Evolutionary conservation across 64 coral and sea anemone genomes (phyloP).

Genomic region (Catalaphyllia jardinei): DNA sequence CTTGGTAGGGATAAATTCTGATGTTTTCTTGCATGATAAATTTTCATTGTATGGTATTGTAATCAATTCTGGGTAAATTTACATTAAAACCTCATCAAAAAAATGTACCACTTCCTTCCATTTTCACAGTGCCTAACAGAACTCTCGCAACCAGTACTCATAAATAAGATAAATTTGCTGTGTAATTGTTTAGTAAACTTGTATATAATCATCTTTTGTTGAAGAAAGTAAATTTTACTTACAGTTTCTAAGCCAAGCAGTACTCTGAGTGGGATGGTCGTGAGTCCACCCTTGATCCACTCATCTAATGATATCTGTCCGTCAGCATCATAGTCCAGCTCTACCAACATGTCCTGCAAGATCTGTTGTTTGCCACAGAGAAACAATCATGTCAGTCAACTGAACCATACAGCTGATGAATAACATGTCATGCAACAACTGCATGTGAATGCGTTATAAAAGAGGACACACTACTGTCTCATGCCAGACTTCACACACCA

Average conservation of each 20-base stretch:
- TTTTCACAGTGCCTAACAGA: too few relatives aligned
- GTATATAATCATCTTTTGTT: not conserved
- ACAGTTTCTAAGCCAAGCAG: constrained; percentile 95
- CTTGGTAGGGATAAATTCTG: too few relatives aligned
- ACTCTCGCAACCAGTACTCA: too few relatives aligned
- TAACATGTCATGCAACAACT: too few relatives aligned
- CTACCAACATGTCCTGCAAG: constrained; percentile 97
- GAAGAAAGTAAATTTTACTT: constrained; percentile 10
- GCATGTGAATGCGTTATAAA: too few relatives aligned
- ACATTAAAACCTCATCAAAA: too few relatives aligned
- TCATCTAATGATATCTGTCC: constrained; percentile 96
- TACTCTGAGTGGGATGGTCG: constrained; percentile 94
- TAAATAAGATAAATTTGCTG: not conserved
- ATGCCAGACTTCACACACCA: constrained; percentile 11
- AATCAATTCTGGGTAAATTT: too few relatives aligned
- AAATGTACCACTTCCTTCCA: too few relatives aligned
- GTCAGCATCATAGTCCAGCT: constrained; percentile 94
- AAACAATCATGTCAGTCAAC: not conserved
- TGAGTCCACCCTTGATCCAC: constrained; percentile 96
- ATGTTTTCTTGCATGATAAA: too few relatives aligned
- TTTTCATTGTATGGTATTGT: too few relatives aligned
- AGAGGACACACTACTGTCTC: too few relatives aligned
- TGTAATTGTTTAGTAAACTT: not conserved
- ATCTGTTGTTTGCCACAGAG: constrained; percentile 54
- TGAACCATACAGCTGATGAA: too few relatives aligned